Conservation (phyloP, 2,888 invertebrate genomes). For the Halictus ligatus region DNA sequence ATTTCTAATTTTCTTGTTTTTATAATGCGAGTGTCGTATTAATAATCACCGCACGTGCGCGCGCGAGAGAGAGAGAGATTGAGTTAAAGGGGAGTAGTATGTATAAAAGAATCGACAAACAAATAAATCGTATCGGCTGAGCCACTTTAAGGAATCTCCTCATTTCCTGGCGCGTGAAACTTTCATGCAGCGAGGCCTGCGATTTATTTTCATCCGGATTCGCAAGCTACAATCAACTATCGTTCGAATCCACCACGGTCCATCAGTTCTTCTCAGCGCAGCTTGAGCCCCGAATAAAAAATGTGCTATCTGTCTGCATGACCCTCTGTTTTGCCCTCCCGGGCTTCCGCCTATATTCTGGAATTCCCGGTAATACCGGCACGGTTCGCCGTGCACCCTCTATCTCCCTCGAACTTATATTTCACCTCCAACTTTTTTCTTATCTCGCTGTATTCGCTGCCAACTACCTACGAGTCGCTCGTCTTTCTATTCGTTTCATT, state of each 20-base stretch:
- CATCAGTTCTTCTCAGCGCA: slow-evolving; percentile 55
- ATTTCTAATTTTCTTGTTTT: neutral
- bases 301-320: slow-evolving; percentile 53
- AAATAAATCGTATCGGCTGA: slow-evolving; percentile 8
- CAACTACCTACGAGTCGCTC: slow-evolving; percentile 45
- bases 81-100: neutral
- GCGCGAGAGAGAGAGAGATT: neutral
- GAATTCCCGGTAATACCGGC: slow-evolving; percentile 50
- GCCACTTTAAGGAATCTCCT: slow-evolving; percentile 11
- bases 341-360: slow-evolving; percentile 42
- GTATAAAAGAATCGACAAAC: neutral
- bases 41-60: slow-evolving; percentile 3
- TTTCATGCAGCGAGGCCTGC: slow-evolving; percentile 25
- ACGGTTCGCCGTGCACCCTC: slow-evolving; percentile 19
- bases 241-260: slow-evolving; percentile 58
- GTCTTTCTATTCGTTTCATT: slow-evolving; percentile 62
- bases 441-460: slow-evolving; percentile 59
- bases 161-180: slow-evolving; percentile 31
- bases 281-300: slow-evolving; percentile 58
- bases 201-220: slow-evolving; percentile 59
- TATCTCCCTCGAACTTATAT: slow-evolving; percentile 57
- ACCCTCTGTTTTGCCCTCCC: slow-evolving; percentile 29
- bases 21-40: too few relatives aligned
- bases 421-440: slow-evolving; percentile 62
- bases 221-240: slow-evolving; percentile 55